Conservation (phyloP, 1,140 invertebrate genomes). For the Nephila pilipes region DNA sequence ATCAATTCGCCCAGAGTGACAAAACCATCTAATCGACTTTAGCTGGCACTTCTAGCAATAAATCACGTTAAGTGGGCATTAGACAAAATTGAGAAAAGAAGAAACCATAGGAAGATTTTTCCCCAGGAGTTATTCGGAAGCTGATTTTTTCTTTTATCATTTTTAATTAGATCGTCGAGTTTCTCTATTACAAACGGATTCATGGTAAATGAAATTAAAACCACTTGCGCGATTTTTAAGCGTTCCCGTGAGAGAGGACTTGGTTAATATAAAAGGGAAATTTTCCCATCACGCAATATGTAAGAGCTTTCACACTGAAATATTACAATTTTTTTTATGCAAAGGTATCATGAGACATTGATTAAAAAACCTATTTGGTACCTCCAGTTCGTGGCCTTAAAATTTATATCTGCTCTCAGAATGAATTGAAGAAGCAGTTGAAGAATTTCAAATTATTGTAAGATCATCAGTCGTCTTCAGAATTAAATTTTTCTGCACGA, state of each 20-base stretch:
- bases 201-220: constrained; percentile 55
- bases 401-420: no score
- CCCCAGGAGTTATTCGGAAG: not conserved
- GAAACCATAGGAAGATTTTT: constrained; percentile 4
- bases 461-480: no score
- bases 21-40: constrained; percentile 35
- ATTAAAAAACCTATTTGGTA: not conserved
- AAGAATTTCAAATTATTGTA: no score
- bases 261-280: not conserved
- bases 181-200: constrained; percentile 2
- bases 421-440: no score
- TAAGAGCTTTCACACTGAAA: not conserved
- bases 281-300: constrained; percentile 15
- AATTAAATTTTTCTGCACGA: no score
- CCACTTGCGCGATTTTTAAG: constrained; percentile 35
- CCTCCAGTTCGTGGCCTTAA: no score
- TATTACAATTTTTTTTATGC: not conserved
- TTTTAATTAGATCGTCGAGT: constrained; percentile 41
- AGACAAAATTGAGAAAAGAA: constrained; percentile 50
- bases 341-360: not conserved
- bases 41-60: constrained; percentile 21
- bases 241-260: constrained; percentile 45
- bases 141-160: not conserved
- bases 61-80: constrained; percentile 57
- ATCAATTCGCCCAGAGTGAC: constrained; percentile 18